Conservation (phyloP, 2,888 invertebrate genomes). For the Prenolepis imparis region DNA sequence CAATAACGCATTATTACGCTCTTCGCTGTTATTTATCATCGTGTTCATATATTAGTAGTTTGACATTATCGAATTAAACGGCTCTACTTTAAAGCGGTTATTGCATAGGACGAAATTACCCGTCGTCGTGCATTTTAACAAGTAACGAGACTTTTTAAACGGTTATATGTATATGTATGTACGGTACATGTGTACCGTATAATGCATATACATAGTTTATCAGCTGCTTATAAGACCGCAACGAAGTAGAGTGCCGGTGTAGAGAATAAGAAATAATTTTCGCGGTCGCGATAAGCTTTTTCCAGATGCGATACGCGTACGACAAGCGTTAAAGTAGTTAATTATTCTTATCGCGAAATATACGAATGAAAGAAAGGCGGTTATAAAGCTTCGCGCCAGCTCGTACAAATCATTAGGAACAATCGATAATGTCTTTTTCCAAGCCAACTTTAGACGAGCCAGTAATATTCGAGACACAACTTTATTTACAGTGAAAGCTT, state of each 20-base stretch:
- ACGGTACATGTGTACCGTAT: background rate
- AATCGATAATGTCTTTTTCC: background rate
- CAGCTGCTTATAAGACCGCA: constrained; percentile 9
- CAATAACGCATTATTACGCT: background rate
- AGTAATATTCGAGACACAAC: background rate
- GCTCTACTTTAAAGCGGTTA: constrained; percentile 7
- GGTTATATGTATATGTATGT: background rate
- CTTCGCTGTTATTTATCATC: constrained; percentile 23
- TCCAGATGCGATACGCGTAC: background rate
- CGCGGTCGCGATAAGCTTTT: background rate
- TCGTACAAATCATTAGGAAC: background rate
- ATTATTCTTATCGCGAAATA: constrained; percentile 35
- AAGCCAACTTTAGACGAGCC: background rate
- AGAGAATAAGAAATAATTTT: constrained; percentile 17
- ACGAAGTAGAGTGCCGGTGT: background rate
- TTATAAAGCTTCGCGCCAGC: background rate
- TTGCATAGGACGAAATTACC: constrained; percentile 6
- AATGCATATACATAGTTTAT: constrained; percentile 10
- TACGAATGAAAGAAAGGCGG: background rate
- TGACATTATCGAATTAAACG: constrained; percentile 35
- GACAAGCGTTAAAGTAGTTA: constrained; percentile 14
- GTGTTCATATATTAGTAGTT: background rate
- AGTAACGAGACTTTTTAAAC: constrained; percentile 20
- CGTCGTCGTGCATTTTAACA: constrained; percentile 5
- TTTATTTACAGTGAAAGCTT: background rate